phyloP scores from a whole-genome alignment of 1,140 invertebrate species.

The Heliothis subflexa region DNA sequence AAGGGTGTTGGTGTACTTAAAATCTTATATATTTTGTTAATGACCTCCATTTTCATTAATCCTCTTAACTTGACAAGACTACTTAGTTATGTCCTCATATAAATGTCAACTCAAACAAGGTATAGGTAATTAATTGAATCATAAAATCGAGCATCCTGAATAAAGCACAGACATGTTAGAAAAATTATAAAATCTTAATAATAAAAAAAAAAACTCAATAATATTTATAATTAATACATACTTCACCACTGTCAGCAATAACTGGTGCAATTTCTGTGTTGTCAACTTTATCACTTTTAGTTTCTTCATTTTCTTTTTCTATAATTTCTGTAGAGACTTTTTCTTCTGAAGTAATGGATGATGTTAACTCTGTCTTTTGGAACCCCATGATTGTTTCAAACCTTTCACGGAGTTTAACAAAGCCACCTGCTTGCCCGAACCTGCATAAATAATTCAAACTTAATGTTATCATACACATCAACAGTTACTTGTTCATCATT shows the following conservation, averaged over 20 bases:
- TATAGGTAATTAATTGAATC: too few relatives aligned
- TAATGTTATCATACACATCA: not conserved
- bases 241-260: constrained; percentile 72
- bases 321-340: constrained; percentile 80
- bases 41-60: too few relatives aligned
- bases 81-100: too few relatives aligned
- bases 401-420: constrained; percentile 94
- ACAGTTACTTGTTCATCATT: too few relatives aligned
- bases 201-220: too few relatives aligned
- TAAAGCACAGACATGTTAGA: too few relatives aligned
- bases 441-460: constrained; percentile 67
- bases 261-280: constrained; percentile 67
- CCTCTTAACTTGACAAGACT: too few relatives aligned
- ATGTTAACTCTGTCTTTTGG: constrained; percentile 78
- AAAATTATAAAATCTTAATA: too few relatives aligned
- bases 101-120: not conserved
- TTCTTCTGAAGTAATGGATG: constrained; percentile 77
- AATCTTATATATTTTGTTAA: not conserved
- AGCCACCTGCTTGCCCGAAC: constrained; percentile 96
- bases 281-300: constrained; percentile 61
- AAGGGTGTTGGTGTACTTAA: too few relatives aligned
- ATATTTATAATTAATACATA: constrained; percentile 77
- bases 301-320: constrained; percentile 74
- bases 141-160: too few relatives aligned
- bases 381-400: constrained; percentile 89